A percentile compares a stretch with the other conserved stretches of the same genome.
These are phyloP conservation scores for Quadroppia sp. DNA, from an alignment of 2,888 invertebrate species.

Conservation along the genomic window DNA sequence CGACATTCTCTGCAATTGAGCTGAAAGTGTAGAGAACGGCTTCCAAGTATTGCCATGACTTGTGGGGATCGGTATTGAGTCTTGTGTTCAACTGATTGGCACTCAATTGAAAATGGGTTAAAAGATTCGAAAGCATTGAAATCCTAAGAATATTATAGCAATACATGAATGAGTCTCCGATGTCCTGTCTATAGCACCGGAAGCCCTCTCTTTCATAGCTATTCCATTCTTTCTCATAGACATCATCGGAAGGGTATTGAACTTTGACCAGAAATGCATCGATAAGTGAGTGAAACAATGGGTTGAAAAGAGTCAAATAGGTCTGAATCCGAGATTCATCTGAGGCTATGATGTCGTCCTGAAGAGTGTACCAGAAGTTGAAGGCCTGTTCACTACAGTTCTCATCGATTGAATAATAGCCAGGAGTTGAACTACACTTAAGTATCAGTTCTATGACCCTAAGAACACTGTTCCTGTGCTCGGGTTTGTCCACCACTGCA, in stretches of 20 bases:
- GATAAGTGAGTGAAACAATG: conserved; percentile 73
- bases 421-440: conserved; percentile 73
- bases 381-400: conserved; percentile 77
- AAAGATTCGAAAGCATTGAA: conserved; percentile 48
- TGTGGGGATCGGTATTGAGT: conserved; percentile 9
- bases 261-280: conserved; percentile 73
- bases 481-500: conserved; percentile 57
- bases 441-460: conserved; percentile 68
- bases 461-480: conserved; percentile 59
- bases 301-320: conserved; percentile 62
- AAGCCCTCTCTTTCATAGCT: conserved; percentile 79
- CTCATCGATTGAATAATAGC: conserved; percentile 82
- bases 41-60: conserved; percentile 58
- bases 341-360: conserved; percentile 64
- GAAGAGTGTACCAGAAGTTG: conserved; percentile 86
- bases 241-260: conserved; percentile 64
- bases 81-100: conserved; percentile 35
- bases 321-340: conserved; percentile 56
- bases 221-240: conserved; percentile 58
- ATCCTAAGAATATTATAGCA: conserved; percentile 76
- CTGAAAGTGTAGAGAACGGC: conserved; percentile 65
- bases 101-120: conserved; percentile 46
- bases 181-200: conserved; percentile 79
- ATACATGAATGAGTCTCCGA: conserved; percentile 79
- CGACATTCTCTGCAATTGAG: conserved; percentile 60